These are phyloP conservation scores for Cephalophus harveyi DNA, from an alignment of 2,113 vertebrate genomes.

Conservation along the genomic window DNA sequence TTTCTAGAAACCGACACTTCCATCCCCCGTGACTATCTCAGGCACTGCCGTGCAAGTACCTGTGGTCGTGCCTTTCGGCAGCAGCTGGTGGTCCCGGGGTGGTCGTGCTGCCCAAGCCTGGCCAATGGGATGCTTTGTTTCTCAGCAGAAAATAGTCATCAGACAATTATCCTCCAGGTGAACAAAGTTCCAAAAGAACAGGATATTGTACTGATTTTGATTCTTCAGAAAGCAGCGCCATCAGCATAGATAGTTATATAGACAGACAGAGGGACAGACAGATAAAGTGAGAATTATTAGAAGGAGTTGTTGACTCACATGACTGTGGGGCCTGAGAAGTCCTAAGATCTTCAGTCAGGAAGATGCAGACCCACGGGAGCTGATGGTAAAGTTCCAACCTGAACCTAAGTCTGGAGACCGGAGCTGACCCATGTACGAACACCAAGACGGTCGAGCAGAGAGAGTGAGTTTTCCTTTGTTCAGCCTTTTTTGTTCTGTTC, in stretches of 20 bases:
- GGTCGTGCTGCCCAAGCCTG: fast-evolving
- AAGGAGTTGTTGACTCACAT: fast-evolving
- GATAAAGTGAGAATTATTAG: background rate
- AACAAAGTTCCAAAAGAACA: background rate
- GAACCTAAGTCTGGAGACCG: background rate
- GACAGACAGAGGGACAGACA: background rate
- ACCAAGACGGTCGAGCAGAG: background rate
- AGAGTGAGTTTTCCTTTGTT: background rate
- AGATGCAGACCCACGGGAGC: background rate
- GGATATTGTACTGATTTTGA: background rate
- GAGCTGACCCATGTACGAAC: background rate
- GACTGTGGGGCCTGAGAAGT: background rate
- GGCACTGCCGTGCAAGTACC: fast-evolving
- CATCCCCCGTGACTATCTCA: no score
- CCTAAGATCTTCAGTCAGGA: background rate
- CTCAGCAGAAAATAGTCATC: background rate
- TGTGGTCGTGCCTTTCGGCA: background rate
- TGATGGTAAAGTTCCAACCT: background rate
- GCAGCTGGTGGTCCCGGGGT: background rate
- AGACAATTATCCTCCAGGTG: background rate
- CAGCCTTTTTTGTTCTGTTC: background rate
- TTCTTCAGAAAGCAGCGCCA: background rate
- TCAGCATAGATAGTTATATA: background rate
- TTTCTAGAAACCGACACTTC: background rate
- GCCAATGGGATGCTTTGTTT: background rate